phyloP scores from a whole-genome alignment of 2,113 vertebrate genomes.

The Eptatretus burgeri region DNA sequence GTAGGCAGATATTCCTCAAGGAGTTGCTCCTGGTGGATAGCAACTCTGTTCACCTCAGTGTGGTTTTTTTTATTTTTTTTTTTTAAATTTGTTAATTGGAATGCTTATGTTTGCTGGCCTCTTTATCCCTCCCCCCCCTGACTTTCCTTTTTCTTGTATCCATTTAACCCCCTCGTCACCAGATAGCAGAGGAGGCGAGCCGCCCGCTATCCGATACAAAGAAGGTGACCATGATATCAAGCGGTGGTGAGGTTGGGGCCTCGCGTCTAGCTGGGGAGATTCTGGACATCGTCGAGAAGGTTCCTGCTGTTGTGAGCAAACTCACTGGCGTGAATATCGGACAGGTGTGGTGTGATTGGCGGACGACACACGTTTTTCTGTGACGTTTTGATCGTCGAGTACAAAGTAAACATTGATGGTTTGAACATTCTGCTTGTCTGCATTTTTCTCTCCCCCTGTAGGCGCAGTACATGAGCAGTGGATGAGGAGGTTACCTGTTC shows the following conservation, averaged over 20 bases:
- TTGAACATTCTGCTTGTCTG: too few species aligned
- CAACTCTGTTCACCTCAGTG: too few species aligned
- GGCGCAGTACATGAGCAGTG: too few species aligned
- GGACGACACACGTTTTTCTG: too few species aligned
- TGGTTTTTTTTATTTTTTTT: not conserved
- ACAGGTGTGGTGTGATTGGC: constrained; percentile 16
- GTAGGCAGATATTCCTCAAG: too few species aligned
- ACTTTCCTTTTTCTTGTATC: not conserved
- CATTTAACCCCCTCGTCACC: not conserved
- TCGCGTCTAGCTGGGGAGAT: constrained; percentile 52
- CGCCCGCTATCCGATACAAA: constrained; percentile 25
- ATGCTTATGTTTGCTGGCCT: not conserved
- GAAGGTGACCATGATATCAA: constrained; percentile 59
- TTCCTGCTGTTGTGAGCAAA: constrained; percentile 32
- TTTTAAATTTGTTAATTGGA: too few species aligned
- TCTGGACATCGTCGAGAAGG: constrained; percentile 39
- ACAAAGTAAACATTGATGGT: too few species aligned
- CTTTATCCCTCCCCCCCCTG: too few species aligned
- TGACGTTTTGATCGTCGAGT: too few species aligned
- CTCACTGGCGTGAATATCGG: constrained; percentile 45
- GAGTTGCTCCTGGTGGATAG: too few species aligned
- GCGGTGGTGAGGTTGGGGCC: constrained; percentile 34
- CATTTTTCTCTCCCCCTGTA: too few species aligned
- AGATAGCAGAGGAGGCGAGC: constrained; percentile 61
- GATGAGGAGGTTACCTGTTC: too few species aligned